Base-by-base conservation (phyloP, 2,113 vertebrate genomes). In the Hucho hucho region DNA sequence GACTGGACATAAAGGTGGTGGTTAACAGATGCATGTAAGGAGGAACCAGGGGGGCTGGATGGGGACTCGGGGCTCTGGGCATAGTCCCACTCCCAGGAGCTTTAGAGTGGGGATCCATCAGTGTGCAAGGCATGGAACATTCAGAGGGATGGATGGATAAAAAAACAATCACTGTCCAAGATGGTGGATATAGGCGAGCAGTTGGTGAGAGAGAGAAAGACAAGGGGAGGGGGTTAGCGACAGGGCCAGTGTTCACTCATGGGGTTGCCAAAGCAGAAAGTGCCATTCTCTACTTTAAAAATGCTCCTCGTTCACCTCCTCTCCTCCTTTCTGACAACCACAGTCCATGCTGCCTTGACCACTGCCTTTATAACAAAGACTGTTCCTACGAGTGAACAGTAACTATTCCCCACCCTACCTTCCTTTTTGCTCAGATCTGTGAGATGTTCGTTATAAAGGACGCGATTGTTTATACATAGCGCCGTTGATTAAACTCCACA, bases 1-100 rank as follows among this genome's bases (percentile, higher is more conserved):
- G 93, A 88, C 89, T 84, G 76, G 92, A 82, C 79, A 92, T 61
- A n/a, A 61, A 22, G 58, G 58, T 61, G 58, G n/a, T n/a, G 58
- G 93, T 86, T 89, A 89, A 87, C 81, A 85, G 93, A 95, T 87
- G 86, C 66, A 75, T 90, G 89, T 89, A 92, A 91, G 77, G 89
- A 88, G 81, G 86, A 88, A 87, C 58, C 58, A 61, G 58, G 20
- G 58, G 58, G 11, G 18, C 87, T 87, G 86, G 88, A 90, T 3
- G 84, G 88, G 79, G 91, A 92, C 85, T 90, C 85, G 13, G 90
- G 79, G 80, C 77, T 87, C 79, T 85, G 69, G 78, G 68, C 75
- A 61, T 28, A 79, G 47, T 83, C 81, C 84, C 84, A 91, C 89
- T 90, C 90, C 84, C 89, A 90, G 87, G 85, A 92, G 85, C 88